Conservation (phyloP, 2,797 vertebrate species). For the Mycteria americana region DNA sequence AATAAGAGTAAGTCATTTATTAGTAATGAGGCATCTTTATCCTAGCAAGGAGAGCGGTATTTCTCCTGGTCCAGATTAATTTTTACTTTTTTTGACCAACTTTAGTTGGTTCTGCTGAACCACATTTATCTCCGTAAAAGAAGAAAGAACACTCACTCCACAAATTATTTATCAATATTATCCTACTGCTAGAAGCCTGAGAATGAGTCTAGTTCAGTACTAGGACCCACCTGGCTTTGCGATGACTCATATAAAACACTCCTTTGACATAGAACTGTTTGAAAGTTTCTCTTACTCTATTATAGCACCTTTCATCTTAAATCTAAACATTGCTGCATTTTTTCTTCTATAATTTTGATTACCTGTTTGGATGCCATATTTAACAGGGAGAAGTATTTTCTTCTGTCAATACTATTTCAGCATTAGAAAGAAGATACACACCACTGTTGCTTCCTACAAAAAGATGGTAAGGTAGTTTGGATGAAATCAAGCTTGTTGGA, state of each 20-base stretch:
- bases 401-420: neutral
- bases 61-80: neutral
- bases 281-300: neutral
- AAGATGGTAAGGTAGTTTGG: fast-evolving
- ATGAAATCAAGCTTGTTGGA: neutral
- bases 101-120: neutral
- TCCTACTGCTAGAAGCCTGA: neutral
- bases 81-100: neutral
- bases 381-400: neutral
- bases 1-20: neutral
- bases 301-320: neutral
- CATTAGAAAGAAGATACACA: neutral
- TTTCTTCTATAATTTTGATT: neutral
- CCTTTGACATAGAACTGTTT: fast-evolving
- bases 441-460: neutral
- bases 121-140: neutral
- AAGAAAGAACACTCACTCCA: neutral
- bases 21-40: neutral
- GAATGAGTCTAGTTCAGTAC: neutral
- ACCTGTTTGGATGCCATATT: neutral
- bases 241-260: neutral
- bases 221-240: neutral
- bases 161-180: neutral
- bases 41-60: neutral
- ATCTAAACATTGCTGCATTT: neutral